Base-by-base conservation (phyloP, 1,140 invertebrate genomes). In the Neodiprion lecontei region DNA sequence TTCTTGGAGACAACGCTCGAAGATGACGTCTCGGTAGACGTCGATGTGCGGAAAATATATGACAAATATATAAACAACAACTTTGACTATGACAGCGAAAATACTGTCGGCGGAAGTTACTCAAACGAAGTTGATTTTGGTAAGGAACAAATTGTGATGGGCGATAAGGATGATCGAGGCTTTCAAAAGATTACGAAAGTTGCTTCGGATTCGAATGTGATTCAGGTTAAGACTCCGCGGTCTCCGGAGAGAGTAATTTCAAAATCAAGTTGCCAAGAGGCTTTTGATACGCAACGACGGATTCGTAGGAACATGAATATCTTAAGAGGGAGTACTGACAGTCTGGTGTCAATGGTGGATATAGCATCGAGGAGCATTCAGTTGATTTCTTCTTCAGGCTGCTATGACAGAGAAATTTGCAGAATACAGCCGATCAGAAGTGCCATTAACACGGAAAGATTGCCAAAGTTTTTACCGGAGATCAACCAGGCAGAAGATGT, bases 271-370 rank as follows among this genome's bases (percentile, higher is more conserved):
- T 61, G 53, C n/a, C 11, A n/a, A 61, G n/a, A 11, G 11, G 11
- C 11, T 61, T 61, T 8, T n/a, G 53, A 61, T 12, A 75, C 77
- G 28, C 48, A 78, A 53, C 61, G 73, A 71, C 73, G 77, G 73
- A 77, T 83, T 70, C 71, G 49, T 1, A 73, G 77, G 14, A 80
- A 75, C 11, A 80, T 80, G 79, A 77, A 79, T 48, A 48, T 78
- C n/a, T 72, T 84, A 67, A 79, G 81, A 1, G 77, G 75, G 1
- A 83, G 80, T 12, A 84, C 79, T 0, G 79, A 85, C 17, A 79
- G 79, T 8, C 74, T 83, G 21, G 74, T 82, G 49, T 83, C 83
- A 0, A 80, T 80, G 0, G 9, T 82, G 9, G 81, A 84, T n/a
- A 61, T 8, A n/a, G 53, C 11, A 8, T 61, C 53, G n/a, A 7